Conservation (phyloP, 2,797 vertebrate species). For the Acanthornis magna region DNA sequence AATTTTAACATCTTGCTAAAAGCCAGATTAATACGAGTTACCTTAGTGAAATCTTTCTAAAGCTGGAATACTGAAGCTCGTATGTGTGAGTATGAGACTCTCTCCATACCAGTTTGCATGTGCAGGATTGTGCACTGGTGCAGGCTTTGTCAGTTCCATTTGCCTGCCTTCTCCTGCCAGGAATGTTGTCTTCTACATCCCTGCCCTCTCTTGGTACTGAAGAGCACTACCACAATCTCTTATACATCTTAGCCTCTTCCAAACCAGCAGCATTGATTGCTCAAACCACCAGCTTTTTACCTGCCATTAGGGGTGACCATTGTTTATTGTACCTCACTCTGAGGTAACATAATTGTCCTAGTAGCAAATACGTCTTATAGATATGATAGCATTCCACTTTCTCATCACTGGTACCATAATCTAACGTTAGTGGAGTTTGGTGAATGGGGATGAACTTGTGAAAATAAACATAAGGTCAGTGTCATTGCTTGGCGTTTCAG, state of each 20-base stretch:
- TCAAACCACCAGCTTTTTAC: background rate
- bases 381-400: background rate
- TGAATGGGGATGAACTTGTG: background rate
- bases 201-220: background rate
- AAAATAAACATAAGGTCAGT: background rate
- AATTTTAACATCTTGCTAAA: background rate
- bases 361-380: background rate
- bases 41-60: background rate
- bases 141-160: background rate
- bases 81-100: background rate
- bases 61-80: background rate
- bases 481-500: background rate
- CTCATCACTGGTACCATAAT: background rate
- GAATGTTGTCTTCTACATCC: background rate
- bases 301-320: background rate
- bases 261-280: rapidly evolving
- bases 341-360: background rate
- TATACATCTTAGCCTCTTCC: background rate
- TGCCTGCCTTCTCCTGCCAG: background rate
- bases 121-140: background rate
- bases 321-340: background rate
- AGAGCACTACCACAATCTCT: background rate
- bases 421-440: background rate
- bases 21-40: background rate
- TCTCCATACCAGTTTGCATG: rapidly evolving